Conservation (phyloP, 2,113 vertebrate genomes). For the Pollimyrus isidori region DNA sequence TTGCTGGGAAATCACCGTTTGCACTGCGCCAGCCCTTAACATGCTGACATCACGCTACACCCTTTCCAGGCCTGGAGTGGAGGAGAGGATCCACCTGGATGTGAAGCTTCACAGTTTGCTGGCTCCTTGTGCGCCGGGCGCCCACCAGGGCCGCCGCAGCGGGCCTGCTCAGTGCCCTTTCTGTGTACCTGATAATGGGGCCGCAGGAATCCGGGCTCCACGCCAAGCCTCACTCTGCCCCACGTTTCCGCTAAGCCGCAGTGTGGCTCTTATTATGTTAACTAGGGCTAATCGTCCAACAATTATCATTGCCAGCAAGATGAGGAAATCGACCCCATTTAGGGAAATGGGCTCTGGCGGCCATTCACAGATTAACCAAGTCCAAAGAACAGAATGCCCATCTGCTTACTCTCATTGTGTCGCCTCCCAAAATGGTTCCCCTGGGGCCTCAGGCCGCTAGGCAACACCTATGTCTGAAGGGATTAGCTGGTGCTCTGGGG, state of each 20-base stretch:
- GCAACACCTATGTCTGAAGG: not conserved
- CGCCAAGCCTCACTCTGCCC: slow-evolving; percentile 27
- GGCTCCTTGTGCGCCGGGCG: not conserved
- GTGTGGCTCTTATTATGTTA: slow-evolving; percentile 44
- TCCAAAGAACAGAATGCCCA: not conserved
- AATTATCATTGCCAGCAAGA: slow-evolving; percentile 39
- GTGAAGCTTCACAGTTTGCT: not conserved
- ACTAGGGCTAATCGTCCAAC: slow-evolving; percentile 49
- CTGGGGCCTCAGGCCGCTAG: not conserved
- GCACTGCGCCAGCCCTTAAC: not conserved
- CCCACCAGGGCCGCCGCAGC: not conserved
- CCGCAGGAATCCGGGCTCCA: not conserved
- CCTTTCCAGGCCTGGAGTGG: not conserved
- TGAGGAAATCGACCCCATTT: slow-evolving; percentile 46
- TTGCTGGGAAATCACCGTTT: not conserved
- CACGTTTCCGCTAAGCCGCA: slow-evolving; percentile 35
- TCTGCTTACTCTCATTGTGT: not conserved
- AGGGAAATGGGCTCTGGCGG: slow-evolving; percentile 10
- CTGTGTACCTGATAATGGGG: slow-evolving; percentile 24
- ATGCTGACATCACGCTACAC: not conserved
- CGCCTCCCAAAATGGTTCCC: not conserved
- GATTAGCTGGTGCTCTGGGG: not conserved
- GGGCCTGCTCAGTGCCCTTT: not conserved
- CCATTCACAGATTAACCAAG: not conserved
- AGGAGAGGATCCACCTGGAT: not conserved